Evolutionary conservation across 2,797 vertebrate species (phyloP).

Genomic region (Rhinella marina): DNA sequence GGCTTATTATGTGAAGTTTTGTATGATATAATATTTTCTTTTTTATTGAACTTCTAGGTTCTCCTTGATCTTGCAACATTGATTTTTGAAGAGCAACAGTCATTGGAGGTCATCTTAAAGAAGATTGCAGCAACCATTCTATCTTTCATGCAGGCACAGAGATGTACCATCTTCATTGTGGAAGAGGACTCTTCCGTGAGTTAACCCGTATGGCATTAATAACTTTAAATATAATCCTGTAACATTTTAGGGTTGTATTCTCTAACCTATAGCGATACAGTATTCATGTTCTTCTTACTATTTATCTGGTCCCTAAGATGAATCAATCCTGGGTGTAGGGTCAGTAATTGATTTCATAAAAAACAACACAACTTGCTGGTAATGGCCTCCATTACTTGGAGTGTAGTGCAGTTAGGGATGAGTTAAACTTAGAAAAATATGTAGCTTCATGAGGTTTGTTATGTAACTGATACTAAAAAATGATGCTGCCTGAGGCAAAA

Average conservation of each 20-base stretch:
- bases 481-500: too few species aligned
- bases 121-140: constrained; percentile 95
- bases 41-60: constrained; percentile 75
- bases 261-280: too few species aligned
- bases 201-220: constrained; percentile 49
- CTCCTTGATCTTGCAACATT: constrained; percentile 93
- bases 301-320: neutral
- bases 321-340: neutral
- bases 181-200: constrained; percentile 83
- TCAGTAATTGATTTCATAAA: too few species aligned
- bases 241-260: too few species aligned
- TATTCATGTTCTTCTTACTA: neutral
- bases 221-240: neutral
- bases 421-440: neutral
- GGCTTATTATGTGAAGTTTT: too few species aligned
- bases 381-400: too few species aligned
- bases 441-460: neutral
- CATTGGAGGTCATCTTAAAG: constrained; percentile 90
- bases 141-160: constrained; percentile 96
- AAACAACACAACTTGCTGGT: too few species aligned
- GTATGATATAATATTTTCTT: neutral
- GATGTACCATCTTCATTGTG: constrained; percentile 92
- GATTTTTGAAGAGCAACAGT: constrained; percentile 97
- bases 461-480: too few species aligned
- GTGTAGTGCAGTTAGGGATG: neutral